Base-by-base conservation (phyloP, 2,888 invertebrate species). In the Xestoiulus laeticollis region DNA sequence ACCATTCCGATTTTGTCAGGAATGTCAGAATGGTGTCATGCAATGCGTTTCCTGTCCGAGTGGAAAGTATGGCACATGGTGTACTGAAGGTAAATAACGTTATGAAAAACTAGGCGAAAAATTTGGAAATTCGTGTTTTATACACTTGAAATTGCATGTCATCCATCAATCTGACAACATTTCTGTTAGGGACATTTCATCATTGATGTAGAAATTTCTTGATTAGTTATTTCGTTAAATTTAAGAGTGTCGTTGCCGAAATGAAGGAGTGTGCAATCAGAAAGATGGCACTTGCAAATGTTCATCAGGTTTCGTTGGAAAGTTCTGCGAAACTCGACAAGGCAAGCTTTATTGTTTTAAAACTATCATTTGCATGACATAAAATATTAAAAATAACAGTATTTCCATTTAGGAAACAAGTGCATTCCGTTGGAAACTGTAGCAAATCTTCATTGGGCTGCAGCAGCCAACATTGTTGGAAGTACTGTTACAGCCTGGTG, bases 61-160 rank as follows among this genome's bases (percentile, higher is more conserved):
- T 30, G 88, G 87, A 10, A 89, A 88, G 59, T 89, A 86, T 53
- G 89, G 89, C 33, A 68, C 26, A n/a, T 89, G 89, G 89, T 89
- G 89, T 44, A 88, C 83, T 43, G 88, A 88, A 78, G 82, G 89
- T 89, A 89, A 88, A 59, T 48, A 16, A 12, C 16, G 1, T 16
- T 12, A 12, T 48, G n/a, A n/a, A n/a, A n/a, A n/a, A n/a, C n/a
- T n/a, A n/a, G n/a, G n/a, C n/a, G n/a, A n/a, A n/a, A n/a, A n/a
- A n/a, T n/a, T n/a, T n/a, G n/a, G n/a, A n/a, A n/a, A n/a, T n/a
- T n/a, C n/a, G n/a, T n/a, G n/a, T n/a, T n/a, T n/a, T n/a, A n/a
- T n/a, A n/a, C n/a, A 8, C 48, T 48, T 48, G 12, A 12, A 12
- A 48, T 48, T 48, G 10, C 12, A 16, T 48, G 6, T 2, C 1